Percentiles rank a stretch among this genome's conserved stretches.
These are phyloP conservation scores for Halocynthia aurantium DNA, from an alignment of 23 tunicate species.

Conservation along the genomic window DNA sequence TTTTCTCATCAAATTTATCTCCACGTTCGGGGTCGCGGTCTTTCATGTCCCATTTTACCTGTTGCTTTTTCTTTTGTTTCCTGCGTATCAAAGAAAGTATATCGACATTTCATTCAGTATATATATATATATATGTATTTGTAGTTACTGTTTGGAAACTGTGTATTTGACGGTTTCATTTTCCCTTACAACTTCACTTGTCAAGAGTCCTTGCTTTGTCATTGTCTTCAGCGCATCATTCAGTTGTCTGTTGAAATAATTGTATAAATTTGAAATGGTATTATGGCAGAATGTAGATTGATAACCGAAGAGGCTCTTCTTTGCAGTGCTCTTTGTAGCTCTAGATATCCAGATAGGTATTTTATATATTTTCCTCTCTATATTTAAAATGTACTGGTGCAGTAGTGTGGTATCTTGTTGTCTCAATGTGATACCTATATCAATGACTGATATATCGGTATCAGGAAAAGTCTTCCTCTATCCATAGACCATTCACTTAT, in stretches of 20 bases:
- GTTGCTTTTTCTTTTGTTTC: not conserved
- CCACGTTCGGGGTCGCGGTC: not conserved
- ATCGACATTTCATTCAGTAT: not conserved
- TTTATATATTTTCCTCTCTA: too few relatives aligned
- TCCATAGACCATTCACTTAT: too few relatives aligned
- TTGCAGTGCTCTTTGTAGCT: too few relatives aligned
- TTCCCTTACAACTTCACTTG: not conserved
- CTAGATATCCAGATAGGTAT: too few relatives aligned
- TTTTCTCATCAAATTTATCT: not conserved
- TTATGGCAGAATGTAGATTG: too few relatives aligned
- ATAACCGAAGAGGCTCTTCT: too few relatives aligned
- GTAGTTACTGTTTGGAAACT: not conserved
- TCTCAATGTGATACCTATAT: too few relatives aligned
- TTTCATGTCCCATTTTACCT: not conserved
- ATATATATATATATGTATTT: not conserved
- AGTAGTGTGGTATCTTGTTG: too few relatives aligned
- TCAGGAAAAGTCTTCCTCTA: too few relatives aligned
- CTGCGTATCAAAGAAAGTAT: not conserved
- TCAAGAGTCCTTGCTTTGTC: constrained; percentile 18
- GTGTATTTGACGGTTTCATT: constrained; percentile 3
- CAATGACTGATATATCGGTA: too few relatives aligned
- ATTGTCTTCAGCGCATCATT: constrained; percentile 13
- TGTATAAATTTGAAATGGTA: too few relatives aligned
- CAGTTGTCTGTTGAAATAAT: not conserved
- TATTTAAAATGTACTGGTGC: too few relatives aligned